Conservation (phyloP, 2,797 vertebrate genomes). For the Parotocinclus haroldoi region DNA sequence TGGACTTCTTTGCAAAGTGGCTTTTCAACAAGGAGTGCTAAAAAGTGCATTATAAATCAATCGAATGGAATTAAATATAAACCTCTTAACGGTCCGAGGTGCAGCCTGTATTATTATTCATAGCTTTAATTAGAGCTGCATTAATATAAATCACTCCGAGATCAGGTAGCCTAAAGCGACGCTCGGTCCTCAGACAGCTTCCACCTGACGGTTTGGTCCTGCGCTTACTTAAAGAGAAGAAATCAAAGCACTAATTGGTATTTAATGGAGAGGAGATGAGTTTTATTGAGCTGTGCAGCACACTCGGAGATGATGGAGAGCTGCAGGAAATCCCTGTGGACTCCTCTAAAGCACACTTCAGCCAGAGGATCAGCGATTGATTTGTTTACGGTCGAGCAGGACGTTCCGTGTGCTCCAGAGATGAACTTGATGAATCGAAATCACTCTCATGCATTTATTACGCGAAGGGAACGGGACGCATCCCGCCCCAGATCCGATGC, state of each 20-base stretch:
- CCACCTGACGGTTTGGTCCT: not conserved
- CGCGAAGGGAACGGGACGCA: too few species aligned
- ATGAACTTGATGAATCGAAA: slow-evolving; percentile 12
- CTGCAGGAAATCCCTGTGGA: slow-evolving; percentile 28
- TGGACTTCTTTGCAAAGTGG: too few species aligned
- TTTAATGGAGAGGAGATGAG: slow-evolving; percentile 42
- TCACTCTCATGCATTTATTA: not conserved
- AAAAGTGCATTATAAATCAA: too few species aligned
- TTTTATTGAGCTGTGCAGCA: slow-evolving; percentile 27
- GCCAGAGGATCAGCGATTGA: slow-evolving; percentile 28
- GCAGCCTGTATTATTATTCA: too few species aligned
- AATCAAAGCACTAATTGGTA: slow-evolving; percentile 42
- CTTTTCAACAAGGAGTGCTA: too few species aligned
- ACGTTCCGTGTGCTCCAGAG: slow-evolving; percentile 12
- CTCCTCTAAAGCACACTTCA: slow-evolving; percentile 33
- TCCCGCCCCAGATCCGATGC: too few species aligned
- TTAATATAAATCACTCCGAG: not conserved
- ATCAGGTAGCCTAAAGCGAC: not conserved
- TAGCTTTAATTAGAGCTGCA: too few species aligned
- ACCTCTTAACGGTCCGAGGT: too few species aligned
- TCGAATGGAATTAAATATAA: too few species aligned
- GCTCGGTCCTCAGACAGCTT: not conserved
- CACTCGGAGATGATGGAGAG: slow-evolving; percentile 1
- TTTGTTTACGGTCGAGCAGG: slow-evolving; percentile 24
- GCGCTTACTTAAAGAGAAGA: slow-evolving; percentile 27